phyloP scores from a whole-genome alignment of 2,797 vertebrate genomes.

The Peromyscus attwateri region DNA sequence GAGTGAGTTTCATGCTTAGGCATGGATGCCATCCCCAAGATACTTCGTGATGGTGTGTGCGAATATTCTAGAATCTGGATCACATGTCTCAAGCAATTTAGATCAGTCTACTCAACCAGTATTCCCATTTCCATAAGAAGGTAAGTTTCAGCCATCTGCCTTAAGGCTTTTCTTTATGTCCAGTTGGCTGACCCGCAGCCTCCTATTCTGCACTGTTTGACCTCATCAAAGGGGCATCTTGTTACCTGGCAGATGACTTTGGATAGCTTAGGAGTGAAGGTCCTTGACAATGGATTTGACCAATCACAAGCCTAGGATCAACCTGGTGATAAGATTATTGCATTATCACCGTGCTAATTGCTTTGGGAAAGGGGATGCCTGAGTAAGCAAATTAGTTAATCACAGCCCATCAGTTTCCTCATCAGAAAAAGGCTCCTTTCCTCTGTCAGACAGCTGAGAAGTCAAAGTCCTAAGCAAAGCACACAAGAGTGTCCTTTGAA shows the following conservation, averaged over 20 bases:
- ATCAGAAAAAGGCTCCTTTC: not conserved
- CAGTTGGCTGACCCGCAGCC: not conserved
- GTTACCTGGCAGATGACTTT: not conserved
- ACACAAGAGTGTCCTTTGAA: not conserved
- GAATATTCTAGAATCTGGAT: not conserved
- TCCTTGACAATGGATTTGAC: not conserved
- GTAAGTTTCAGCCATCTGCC: not conserved
- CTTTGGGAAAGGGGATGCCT: not conserved
- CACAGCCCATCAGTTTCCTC: not conserved
- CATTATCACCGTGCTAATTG: not conserved
- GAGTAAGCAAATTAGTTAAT: not conserved
- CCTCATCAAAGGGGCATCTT: not conserved
- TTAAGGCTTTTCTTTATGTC: not conserved
- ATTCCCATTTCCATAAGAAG: conserved; percentile 1
- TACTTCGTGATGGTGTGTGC: not conserved
- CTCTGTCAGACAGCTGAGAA: not conserved
- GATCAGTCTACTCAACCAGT: not conserved
- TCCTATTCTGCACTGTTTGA: not conserved
- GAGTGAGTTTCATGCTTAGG: not conserved
- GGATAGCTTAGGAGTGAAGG: not conserved
- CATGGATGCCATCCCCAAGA: not conserved
- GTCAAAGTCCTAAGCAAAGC: not conserved
- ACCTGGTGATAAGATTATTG: not conserved
- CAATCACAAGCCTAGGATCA: not conserved
- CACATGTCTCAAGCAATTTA: not conserved